Evolutionary conservation across 2,797 vertebrate species (phyloP), one percentile per base, ranked within the genome.

Genomic region (Mycteria americana): DNA sequence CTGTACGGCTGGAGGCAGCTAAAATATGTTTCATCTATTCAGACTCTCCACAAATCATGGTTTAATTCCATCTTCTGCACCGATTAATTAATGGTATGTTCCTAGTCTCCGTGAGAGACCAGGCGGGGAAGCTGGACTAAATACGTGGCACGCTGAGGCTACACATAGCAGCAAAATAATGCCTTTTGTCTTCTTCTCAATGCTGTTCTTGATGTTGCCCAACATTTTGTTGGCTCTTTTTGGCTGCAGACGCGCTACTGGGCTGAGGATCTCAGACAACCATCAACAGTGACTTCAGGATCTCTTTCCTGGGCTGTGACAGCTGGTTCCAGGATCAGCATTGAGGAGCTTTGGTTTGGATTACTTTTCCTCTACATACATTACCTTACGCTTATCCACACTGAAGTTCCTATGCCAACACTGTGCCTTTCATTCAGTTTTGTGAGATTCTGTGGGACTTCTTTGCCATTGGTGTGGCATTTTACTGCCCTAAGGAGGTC

Each of bases 351-450:
- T 75, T 84, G 60, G 12, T 88, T 80, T 88, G 76, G 41, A 39
- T 90, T 83, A 50, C 48, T 68, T 64, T 88, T 75, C 37, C 12
- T 72, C 63, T 41, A 33, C 0, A 0, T 27, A 33, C 1, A 0
- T 45, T 59, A 45, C 39, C 21, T 19, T 73, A 3, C 0, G 0
- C 31, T 84, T 53, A 57, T 50, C 39, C 17, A 6, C 25, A 5
- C 10, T 11, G 41, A 83, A 67, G 68, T 45, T 92, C 59, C 45
- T 27, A 2, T 35, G 60, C 45, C 73, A 81, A 23, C 4, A 2
- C 2, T 43, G 23, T 76, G 65, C 50, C n/a, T 73, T 89, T 53
- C 33, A 22, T 76, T 85, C 33, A 56, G 2, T 65, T 89, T 35
- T 35, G 28, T 64, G 68, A 67, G 70, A 53, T 73, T 43, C 50